Base-by-base conservation (phyloP, 2,113 vertebrate species). In the Cebus imitator region DNA sequence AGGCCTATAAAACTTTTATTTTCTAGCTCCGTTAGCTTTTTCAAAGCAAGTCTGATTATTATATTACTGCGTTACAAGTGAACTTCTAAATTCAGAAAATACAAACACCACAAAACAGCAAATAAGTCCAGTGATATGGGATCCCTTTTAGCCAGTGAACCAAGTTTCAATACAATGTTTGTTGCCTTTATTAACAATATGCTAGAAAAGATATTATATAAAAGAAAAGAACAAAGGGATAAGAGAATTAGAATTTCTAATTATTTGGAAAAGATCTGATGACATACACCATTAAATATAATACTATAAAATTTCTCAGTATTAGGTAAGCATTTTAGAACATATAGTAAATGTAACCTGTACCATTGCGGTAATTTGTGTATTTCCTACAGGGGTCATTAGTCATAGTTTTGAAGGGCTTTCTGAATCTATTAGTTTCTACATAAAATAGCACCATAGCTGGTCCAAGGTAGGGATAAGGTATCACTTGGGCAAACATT, bases 21-120 rank as follows among this genome's bases (percentile, higher is more conserved):
- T 96, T 96, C 90, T 75, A 79, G 84, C 76, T 87, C 72, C 96
- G 97, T 96, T 97, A 92, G 66, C 68, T 96, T 94, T 92, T 85
- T 88, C 58, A 75, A 72, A 95, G 72, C 40, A 87, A 84, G 66
- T 61, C 92, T 91, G 76, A 94, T 92, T 94, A 84, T 30, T 86
- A 68, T 84, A 92, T 52, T 21, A 81, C 87, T 73, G 40, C 37
- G 87, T 86, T 87, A 88, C 91, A 97, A 96, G 95, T 90, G 98
- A 96, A 93, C 84, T 57, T 94, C 80, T 79, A 81, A 95, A 97
- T 75, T 88, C 81, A 52, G 92, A 88, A 58, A 92, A 89, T 61
- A 84, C 45, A 92, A 97, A 96, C 64, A n/a, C 50, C 94, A 90
- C 72, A 93, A 93, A 97, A 87, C 20, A 95, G 87, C 93, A 94